These are phyloP conservation scores for Podotricha telesiphe DNA, from an alignment of 2,888 invertebrate genomes.

Conservation along the genomic window DNA sequence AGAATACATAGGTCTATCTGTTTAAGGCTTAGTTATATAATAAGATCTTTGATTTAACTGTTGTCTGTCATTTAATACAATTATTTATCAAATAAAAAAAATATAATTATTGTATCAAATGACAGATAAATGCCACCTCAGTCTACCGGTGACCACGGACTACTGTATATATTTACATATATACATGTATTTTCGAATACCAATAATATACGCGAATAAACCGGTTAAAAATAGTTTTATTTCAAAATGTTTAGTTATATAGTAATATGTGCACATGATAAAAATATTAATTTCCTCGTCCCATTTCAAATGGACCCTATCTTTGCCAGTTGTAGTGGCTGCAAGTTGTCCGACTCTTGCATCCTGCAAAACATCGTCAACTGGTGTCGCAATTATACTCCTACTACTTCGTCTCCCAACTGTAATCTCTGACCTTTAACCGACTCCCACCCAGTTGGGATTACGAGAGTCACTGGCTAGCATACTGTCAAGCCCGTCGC, in stretches of 20 bases:
- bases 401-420: neutral
- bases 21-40: constrained; percentile 34
- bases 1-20: constrained; percentile 30
- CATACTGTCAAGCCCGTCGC: constrained; percentile 33
- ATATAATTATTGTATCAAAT: too few relatives aligned
- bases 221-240: too few relatives aligned
- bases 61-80: too few relatives aligned
- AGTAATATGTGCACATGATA: constrained; percentile 36
- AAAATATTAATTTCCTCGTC: constrained; percentile 27
- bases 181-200: too few relatives aligned
- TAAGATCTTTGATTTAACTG: too few relatives aligned
- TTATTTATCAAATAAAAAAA: too few relatives aligned
- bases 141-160: too few relatives aligned
- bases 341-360: constrained; percentile 39
- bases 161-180: too few relatives aligned
- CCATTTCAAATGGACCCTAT: constrained; percentile 39
- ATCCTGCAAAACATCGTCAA: constrained; percentile 40
- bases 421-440: neutral
- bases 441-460: neutral
- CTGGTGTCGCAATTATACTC: neutral
- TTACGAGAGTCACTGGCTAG: constrained; percentile 1
- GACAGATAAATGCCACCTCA: too few relatives aligned
- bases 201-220: too few relatives aligned
- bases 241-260: constrained; percentile 29
- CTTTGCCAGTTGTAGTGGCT: constrained; percentile 44